A percentile compares a stretch with the other conserved stretches of the same genome.
Evolutionary conservation across 2,888 invertebrate genomes (phyloP).

Genomic region (Plebejus anna): DNA sequence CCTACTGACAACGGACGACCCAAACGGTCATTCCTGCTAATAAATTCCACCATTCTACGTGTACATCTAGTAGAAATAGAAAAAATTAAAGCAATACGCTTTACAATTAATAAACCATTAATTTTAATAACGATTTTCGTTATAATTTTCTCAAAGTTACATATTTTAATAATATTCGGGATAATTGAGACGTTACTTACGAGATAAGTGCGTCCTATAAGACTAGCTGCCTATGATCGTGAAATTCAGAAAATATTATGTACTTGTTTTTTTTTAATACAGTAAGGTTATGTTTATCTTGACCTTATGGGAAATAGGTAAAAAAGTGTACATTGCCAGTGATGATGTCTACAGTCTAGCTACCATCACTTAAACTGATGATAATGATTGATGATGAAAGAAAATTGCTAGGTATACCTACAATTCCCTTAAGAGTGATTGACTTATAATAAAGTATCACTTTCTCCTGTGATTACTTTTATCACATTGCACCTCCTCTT

Average conservation of each 20-base stretch:
- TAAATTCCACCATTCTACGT: slow-evolving; percentile 18
- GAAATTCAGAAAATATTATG: too few relatives aligned
- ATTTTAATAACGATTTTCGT: too few relatives aligned
- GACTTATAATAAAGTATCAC: slow-evolving; percentile 18
- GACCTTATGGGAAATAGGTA: slow-evolving; percentile 10
- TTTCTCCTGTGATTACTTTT: slow-evolving; percentile 18
- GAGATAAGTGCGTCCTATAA: too few relatives aligned
- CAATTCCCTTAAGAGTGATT: slow-evolving; percentile 20
- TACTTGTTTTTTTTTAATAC: background rate
- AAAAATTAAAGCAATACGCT: background rate
- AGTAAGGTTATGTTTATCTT: background rate
- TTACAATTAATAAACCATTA: too few relatives aligned
- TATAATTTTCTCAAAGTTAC: too few relatives aligned
- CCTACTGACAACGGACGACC: slow-evolving; percentile 31
- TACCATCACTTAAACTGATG: background rate
- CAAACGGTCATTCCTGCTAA: slow-evolving; percentile 18
- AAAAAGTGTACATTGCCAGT: background rate
- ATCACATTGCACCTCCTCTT: slow-evolving; percentile 14
- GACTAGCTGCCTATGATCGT: too few relatives aligned
- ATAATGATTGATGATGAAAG: slow-evolving; percentile 15
- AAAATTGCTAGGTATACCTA: slow-evolving; percentile 7
- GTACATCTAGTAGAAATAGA: background rate
- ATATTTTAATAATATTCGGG: too few relatives aligned
- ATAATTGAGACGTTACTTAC: too few relatives aligned
- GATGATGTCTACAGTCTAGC: background rate